Evolutionary conservation across 2,113 vertebrate genomes (phyloP).

Genomic region (Pavo muticus): DNA sequence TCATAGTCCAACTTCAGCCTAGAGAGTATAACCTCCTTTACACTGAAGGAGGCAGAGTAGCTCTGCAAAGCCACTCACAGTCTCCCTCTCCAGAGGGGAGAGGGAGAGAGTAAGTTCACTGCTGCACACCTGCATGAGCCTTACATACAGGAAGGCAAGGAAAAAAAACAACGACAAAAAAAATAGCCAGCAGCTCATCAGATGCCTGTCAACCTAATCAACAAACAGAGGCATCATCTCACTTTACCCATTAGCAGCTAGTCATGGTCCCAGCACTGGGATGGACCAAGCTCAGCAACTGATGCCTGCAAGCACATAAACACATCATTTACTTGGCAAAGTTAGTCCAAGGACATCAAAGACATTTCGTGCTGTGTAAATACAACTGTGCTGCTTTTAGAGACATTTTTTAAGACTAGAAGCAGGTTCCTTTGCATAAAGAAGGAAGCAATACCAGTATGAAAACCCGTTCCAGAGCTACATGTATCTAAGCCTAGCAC

Average conservation of each 20-base stretch:
- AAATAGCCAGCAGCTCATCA: neutral
- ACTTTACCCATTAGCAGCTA: neutral
- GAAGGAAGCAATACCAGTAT: neutral
- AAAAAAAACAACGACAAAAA: neutral
- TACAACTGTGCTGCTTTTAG: neutral
- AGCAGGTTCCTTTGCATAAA: neutral
- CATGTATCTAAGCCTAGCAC: fast-evolving
- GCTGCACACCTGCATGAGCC: neutral
- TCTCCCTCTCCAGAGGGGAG: neutral
- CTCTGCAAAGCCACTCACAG: neutral
- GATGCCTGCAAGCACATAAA: neutral
- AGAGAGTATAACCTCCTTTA: neutral
- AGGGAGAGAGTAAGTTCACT: too few species aligned
- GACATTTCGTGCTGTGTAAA: neutral
- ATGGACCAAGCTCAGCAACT: neutral
- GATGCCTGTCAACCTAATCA: neutral
- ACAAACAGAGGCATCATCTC: neutral
- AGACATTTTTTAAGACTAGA: neutral
- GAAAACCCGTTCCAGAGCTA: neutral
- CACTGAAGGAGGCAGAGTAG: neutral
- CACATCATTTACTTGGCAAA: neutral
- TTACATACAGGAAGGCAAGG: neutral
- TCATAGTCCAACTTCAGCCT: neutral
- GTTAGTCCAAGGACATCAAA: neutral
- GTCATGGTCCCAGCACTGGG: fast-evolving